Evolutionary conservation across 1,140 invertebrate genomes (phyloP), one percentile per base, ranked within the genome.

Genomic region (Apis cerana): DNA sequence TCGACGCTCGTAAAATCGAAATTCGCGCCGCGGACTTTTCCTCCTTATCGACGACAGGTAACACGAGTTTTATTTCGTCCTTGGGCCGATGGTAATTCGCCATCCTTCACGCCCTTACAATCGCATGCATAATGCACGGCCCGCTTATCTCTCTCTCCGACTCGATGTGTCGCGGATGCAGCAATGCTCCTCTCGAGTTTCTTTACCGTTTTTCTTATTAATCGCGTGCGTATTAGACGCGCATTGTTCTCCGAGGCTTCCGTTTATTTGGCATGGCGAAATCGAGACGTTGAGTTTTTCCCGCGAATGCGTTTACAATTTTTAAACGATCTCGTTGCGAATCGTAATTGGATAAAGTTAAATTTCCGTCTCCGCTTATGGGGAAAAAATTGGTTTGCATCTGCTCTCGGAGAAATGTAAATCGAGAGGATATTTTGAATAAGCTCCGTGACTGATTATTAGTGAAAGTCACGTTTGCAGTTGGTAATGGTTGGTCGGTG

Each of bases 41-140:
- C 52, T 50, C 48, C 54, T n/a, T 58, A 62, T 17, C 80, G 61
- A 80, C 75, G 70, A 75, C 79, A 75, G 70, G 58, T 72, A 62
- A 80, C 79, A 80, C 70, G 3, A 3, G 12, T 56, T 52, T 43
- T 27, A 61, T 54, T 59, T 69, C 54, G 80, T 75, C 72, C 72
- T 82, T 82, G 56, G 54, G 11, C 10, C 72, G 64, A 82, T 69
- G 80, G 72, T 82, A 83, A 83, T 83, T 27, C 74, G 59, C 27
- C 33, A 43, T 43, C 33, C 33, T 43, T 43, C 48, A 23, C 43
- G 56, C 62, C 50, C 27, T 1, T 58, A 2, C 15, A 19, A n/a
- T 23, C 17, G 75, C 64, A 84, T 82, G 85, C 78, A 86, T 84
- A 84, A 86, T 86, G 83, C 23, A 77, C 78, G 12, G 10, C 9